Evolutionary conservation across 2,797 vertebrate genomes (phyloP).

Genomic region (Sebastes hubbsi): DNA sequence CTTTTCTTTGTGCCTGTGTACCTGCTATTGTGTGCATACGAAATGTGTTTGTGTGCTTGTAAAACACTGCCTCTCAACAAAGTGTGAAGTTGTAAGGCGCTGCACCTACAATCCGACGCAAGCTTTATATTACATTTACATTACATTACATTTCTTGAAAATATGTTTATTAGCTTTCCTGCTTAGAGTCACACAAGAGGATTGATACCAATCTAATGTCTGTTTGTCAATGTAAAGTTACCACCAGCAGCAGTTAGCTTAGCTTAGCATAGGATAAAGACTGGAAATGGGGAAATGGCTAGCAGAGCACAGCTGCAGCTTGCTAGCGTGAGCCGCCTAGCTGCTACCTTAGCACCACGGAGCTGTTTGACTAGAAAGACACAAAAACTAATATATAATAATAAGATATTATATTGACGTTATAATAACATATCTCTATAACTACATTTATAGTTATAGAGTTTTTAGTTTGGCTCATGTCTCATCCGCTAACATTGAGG

Average conservation of each 20-base stretch:
- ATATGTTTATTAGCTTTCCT: background rate
- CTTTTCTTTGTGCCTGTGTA: conserved; percentile 5
- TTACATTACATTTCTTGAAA: background rate
- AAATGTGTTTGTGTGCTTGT: background rate
- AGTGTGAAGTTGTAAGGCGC: background rate
- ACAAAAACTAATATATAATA: background rate
- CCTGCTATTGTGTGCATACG: background rate
- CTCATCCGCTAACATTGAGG: no score
- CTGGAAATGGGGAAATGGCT: background rate
- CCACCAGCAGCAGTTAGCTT: background rate
- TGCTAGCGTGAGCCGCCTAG: background rate
- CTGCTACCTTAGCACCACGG: no score
- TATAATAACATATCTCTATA: background rate
- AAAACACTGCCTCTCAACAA: background rate
- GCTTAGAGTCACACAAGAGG: background rate
- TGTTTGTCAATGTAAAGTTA: background rate
- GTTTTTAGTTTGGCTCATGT: no score
- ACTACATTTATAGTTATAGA: no score
- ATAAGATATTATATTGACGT: no score
- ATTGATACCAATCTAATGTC: background rate
- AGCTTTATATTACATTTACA: background rate
- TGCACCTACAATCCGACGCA: background rate
- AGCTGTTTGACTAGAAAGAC: background rate
- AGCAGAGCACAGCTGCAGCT: background rate
- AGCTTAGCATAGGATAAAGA: background rate